Base-by-base conservation (phyloP, 1,140 invertebrate genomes). In the Octopus bimaculoides region DNA sequence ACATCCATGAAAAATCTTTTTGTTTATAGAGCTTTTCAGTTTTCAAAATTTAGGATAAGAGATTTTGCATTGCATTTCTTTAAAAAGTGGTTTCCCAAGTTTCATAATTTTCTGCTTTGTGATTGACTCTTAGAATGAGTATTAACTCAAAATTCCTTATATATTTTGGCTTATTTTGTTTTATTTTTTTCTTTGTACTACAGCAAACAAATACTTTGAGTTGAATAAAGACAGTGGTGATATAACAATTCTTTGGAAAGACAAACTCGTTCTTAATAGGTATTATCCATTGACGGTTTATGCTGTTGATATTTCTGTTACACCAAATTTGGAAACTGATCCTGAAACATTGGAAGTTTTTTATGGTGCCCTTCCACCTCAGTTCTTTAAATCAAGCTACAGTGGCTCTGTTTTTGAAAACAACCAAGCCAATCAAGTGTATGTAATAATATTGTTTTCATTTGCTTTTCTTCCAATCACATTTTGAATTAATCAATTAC, bases 381-480 rank as follows among this genome's bases (percentile, higher is more conserved):
- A 87, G 82, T 85, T 87, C 78, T 87, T 82, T 78, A 78, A 84
- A 66, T 81, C 84, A 77, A 83, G 82, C 14, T 87, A 84, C 76
- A 74, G 69, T 74, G 86, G 83, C 52, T 82, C 82, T 54, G 83
- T 87, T 14, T 77, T 76, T 10, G 86, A 87, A 79, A 86, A 85
- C 73, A 86, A 84, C 77, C 82, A 81, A 55, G 77, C 82, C 9
- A 83, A 83, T 75, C 81, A 84, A 77, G 84, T 81, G 86, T 87
- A 79, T 82, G 86, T 82, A 53, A 74, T 14, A 10, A 61, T 12
- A 12, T 61, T 61, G 9, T 61, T 61, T 61, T 61, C 17, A 12
- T 61, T 61, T 61, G 9, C 17, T 61, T 61, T 61, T 61, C 17
- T 61, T 61, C 17, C 17, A 12, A 12, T 61, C 56, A 61, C 1